Base-by-base conservation (phyloP, 2,888 invertebrate species). In the Coremacera marginata region DNA sequence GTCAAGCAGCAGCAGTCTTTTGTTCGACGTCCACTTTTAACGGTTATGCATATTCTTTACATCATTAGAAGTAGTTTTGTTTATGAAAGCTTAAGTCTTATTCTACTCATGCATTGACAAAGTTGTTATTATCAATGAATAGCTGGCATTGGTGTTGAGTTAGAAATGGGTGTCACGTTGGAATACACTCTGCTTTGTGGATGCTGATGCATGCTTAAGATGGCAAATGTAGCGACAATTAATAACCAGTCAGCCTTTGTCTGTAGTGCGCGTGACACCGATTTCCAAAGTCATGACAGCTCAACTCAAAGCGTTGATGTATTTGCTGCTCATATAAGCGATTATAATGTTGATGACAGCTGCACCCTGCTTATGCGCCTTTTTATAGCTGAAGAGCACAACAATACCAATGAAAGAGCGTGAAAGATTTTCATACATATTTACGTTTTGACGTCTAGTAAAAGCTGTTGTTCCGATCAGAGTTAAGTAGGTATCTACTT, bases 211-310 rank as follows among this genome's bases (percentile, higher is more conserved):
- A 44, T 44, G 44, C 14, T 44, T 44, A 44, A 44, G 44, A 44
- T 44, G 44, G 44, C 44, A 44, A 44, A 44, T 44, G 44, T 44
- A 44, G 44, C 44, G 19, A 27, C 68, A 68, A 68, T 68, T 68
- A 68, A 68, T 68, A 68, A 68, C 27, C 22, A 31, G 44, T 25
- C 51, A 49, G 44, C 44, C 14, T 44, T 68, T 68, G 68, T 68
- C n/a, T 68, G n/a, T n/a, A 25, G 49, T 19, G 68, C 68, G 27
- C 68, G 68, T 68, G 68, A 68, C 68, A 68, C 68, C 49, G 51
- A 68, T 68, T 51, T 68, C 51, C 37, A 67, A 67, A 67, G 67
- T 37, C 44, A n/a, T 22, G n/a, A n/a, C 63, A 31, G 63, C 31
- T 63, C 63, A 34, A 34, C 63, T 63, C 27, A 27, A 31, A 31